Conservation (phyloP, 2,797 vertebrate species). For the Pseudochirops corinnae region DNA sequence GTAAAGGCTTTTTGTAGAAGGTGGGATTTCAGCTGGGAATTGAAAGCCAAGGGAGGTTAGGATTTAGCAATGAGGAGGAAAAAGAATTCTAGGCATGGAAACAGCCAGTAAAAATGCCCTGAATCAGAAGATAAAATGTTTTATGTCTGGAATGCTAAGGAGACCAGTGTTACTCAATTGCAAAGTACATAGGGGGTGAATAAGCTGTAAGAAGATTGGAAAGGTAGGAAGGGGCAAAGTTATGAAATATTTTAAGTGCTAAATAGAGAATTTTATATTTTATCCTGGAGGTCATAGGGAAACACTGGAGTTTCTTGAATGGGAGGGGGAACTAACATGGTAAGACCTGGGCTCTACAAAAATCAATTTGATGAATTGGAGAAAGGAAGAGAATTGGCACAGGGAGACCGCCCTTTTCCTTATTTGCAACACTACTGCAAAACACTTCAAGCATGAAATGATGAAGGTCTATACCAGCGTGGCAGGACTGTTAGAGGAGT, state of each 20-base stretch:
- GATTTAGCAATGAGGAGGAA: not conserved
- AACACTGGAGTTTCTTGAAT: not conserved
- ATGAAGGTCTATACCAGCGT: not conserved
- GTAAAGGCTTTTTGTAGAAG: not conserved
- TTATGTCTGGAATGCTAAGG: not conserved
- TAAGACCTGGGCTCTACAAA: not conserved
- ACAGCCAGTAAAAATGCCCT: not conserved
- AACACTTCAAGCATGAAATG: not conserved
- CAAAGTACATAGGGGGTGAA: not conserved
- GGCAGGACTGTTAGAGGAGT: not conserved
- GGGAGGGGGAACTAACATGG: not conserved
- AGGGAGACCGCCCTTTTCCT: not conserved
- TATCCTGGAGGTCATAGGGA: not conserved
- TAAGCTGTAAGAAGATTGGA: not conserved
- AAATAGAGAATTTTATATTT: not conserved
- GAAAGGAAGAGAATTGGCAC: not conserved
- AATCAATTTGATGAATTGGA: not conserved
- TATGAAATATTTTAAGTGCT: not conserved
- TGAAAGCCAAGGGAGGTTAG: not conserved
- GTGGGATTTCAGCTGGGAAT: not conserved
- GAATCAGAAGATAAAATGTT: not conserved
- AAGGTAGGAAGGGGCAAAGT: not conserved
- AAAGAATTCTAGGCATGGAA: not conserved
- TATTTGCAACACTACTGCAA: not conserved
- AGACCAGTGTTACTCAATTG: not conserved